Conservation (phyloP, 2,797 vertebrate species). For the Myiotriccus ornatus region DNA sequence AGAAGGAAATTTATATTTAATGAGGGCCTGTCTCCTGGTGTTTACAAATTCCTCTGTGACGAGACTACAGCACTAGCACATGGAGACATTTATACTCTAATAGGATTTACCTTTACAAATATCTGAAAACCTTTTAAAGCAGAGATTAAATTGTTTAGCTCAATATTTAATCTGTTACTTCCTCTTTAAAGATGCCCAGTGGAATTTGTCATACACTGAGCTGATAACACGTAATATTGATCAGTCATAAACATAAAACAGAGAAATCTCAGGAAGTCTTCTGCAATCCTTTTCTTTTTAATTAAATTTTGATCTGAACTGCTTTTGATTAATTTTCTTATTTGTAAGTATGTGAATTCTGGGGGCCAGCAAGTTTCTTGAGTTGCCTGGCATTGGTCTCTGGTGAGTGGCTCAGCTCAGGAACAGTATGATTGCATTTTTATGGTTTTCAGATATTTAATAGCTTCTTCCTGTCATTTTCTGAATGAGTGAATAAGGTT, state of each 20-base stretch:
- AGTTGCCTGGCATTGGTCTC: slow-evolving; percentile 78
- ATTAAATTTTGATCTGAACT: slow-evolving; percentile 83
- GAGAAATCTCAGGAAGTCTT: slow-evolving; percentile 68
- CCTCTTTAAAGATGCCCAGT: slow-evolving; percentile 79
- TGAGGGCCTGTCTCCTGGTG: slow-evolving; percentile 53
- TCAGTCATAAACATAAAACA: slow-evolving; percentile 76
- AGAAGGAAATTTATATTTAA: slow-evolving; percentile 69
- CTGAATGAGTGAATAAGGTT: slow-evolving; percentile 84
- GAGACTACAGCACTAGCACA: slow-evolving; percentile 56
- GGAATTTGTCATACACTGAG: slow-evolving; percentile 75
- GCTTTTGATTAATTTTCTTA: slow-evolving; percentile 82
- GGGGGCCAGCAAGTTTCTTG: slow-evolving; percentile 75
- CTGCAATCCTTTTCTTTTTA: slow-evolving; percentile 72
- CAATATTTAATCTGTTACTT: slow-evolving; percentile 85
- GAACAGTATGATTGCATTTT: slow-evolving; percentile 82
- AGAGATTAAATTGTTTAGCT: slow-evolving; percentile 82
- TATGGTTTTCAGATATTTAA: slow-evolving; percentile 87
- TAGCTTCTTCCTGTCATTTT: slow-evolving; percentile 86
- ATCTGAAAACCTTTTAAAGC: slow-evolving; percentile 78
- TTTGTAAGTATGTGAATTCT: slow-evolving; percentile 77
- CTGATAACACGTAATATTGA: slow-evolving; percentile 75
- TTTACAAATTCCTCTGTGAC: slow-evolving; percentile 71
- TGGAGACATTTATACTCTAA: slow-evolving; percentile 66
- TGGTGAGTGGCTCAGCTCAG: slow-evolving; percentile 76
- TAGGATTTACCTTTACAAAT: slow-evolving; percentile 81